Percentiles rank a stretch among this genome's conserved stretches.
Evolutionary conservation across 1,140 invertebrate species (phyloP).

Genomic region (Zeugodacus cucurbitae): DNA sequence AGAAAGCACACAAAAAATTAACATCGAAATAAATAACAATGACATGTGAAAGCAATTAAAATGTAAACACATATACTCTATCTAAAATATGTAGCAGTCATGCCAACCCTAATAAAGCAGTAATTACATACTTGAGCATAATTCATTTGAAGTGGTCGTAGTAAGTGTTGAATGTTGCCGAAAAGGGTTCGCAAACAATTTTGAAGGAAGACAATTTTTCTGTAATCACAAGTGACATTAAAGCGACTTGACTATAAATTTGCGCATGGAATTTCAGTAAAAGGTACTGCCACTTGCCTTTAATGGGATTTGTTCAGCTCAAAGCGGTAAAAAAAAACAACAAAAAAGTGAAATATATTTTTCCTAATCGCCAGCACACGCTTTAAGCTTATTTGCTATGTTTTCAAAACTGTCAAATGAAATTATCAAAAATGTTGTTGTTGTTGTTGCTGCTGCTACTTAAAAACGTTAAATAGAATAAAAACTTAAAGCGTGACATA

Average conservation of each 20-base stretch:
- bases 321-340: neutral
- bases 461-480: neutral
- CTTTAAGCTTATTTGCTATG: neutral
- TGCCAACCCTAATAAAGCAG: neutral
- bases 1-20: neutral
- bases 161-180: neutral
- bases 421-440: neutral
- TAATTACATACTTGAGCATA: neutral
- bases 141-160: neutral
- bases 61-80: neutral
- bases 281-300: neutral
- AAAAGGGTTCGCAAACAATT: neutral
- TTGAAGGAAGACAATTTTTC: neutral
- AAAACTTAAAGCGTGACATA: neutral
- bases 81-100: too few species aligned
- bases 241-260: neutral
- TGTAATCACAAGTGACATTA: conserved; percentile 8
- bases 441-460: neutral
- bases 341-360: neutral
- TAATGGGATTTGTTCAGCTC: neutral
- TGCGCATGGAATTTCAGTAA: neutral
- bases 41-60: conserved; percentile 38
- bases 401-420: neutral
- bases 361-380: neutral
- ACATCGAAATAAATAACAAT: conserved; percentile 36